Evolutionary conservation across 1,140 invertebrate species (phyloP), one percentile per base, ranked within the genome.

Genomic region (Drosophila arizonae): DNA sequence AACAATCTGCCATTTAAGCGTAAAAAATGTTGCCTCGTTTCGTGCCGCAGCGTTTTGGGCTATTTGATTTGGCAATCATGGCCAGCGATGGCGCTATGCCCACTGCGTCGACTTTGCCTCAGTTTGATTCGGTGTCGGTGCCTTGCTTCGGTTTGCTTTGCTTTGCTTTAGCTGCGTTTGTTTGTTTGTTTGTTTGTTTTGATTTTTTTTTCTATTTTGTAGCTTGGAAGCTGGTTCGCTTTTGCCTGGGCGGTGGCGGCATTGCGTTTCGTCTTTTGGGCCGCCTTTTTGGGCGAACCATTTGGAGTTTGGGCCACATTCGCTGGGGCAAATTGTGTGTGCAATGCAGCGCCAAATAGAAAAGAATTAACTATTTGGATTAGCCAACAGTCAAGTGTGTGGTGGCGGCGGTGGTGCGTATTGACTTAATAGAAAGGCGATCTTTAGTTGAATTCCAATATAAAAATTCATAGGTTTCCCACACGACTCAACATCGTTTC

Each of bases 1-100:
- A 88, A 88, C 84, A 88, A 88, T 88, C 84, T 88, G 84, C 84
- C 84, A 88, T 88, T 88, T 88, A 88, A 88, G 84, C 84, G 84
- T 88, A 88, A 88, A 88, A 88, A 88, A 88, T 88, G 84, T 88
- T 88, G 84, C 84, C 84, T 87, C 77, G 84, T 88, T 88, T 88
- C 84, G 80, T 88, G 84, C 85, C 84, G 84, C 79, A 81, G 76
- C 77, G 84, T 88, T 88, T 87, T 87, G 84, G 82, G 84, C 84
- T 88, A 82, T 87, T 87, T 88, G 84, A 77, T 87, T 88, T 87
- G 82, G 84, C 82, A 86, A 86, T 81, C 81, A 81, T 86, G 81
- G 82, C 72, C 50, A 57, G 65, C 66, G 70, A 77, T 77, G 72
- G 76, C 72, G 76, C 76, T 78, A 75, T 76, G 61, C 72, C 76